phyloP scores from a whole-genome alignment of 2,888 invertebrate species.

The Entomobrya multifasciata region DNA sequence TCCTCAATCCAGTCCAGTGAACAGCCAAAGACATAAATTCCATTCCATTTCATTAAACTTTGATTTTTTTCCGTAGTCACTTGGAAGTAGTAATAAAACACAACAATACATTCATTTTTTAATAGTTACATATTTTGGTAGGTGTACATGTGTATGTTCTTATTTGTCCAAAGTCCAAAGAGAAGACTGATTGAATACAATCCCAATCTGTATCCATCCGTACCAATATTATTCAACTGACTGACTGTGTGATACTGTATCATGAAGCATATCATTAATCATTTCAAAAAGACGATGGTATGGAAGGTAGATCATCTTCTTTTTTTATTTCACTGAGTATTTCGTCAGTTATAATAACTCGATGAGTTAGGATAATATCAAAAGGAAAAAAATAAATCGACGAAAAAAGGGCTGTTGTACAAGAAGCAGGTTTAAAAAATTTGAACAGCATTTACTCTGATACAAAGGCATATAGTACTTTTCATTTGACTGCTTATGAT shows the following conservation, averaged over 20 bases:
- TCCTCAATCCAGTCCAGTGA: neutral
- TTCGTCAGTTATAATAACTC: slow-evolving; percentile 50
- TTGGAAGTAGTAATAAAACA: slow-evolving; percentile 17
- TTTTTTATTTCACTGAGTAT: neutral
- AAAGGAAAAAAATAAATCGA: slow-evolving; percentile 16
- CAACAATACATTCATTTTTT: neutral
- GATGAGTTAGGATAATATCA: slow-evolving; percentile 55
- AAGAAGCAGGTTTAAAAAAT: no score
- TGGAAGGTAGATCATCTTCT: slow-evolving; percentile 27
- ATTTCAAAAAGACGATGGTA: slow-evolving; percentile 20
- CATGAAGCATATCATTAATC: slow-evolving; percentile 64
- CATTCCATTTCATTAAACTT: slow-evolving; percentile 63
- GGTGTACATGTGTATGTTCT: no score
- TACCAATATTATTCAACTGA: slow-evolving; percentile 17
- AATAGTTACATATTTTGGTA: no score
- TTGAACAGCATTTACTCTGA: no score
- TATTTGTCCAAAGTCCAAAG: neutral
- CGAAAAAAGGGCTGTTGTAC: slow-evolving; percentile 49
- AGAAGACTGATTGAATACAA: slow-evolving; percentile 14
- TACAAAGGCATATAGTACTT: no score
- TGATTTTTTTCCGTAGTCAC: neutral
- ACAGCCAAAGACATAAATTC: slow-evolving; percentile 52
- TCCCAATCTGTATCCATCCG: slow-evolving; percentile 12
- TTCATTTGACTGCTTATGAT: neutral
- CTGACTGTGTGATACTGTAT: slow-evolving; percentile 57